Evolutionary conservation across 1,140 invertebrate genomes (phyloP).

Genomic region (Drosophila mayri): DNA sequence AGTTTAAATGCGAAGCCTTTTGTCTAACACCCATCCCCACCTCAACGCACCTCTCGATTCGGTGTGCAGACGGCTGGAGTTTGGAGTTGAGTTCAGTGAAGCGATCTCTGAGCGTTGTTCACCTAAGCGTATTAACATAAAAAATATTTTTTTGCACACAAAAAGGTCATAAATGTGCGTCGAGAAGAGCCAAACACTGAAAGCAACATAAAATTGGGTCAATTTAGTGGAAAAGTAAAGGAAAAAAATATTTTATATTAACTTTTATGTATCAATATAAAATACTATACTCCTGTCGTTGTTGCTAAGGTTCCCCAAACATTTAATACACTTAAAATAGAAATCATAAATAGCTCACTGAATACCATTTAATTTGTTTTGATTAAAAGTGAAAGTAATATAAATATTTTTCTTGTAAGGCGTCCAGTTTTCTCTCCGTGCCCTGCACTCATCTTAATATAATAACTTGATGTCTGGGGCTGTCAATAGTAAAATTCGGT

Average conservation of each 20-base stretch:
- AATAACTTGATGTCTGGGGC: conserved; percentile 10
- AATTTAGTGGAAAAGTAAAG: not conserved
- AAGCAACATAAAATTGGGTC: not conserved
- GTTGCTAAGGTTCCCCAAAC: not conserved
- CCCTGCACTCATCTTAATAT: not conserved
- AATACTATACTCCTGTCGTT: not conserved
- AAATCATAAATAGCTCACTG: not conserved
- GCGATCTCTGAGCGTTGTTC: conserved; percentile 27
- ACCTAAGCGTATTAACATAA: conserved; percentile 53
- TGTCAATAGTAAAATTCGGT: conserved; percentile 9
- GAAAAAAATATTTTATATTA: not conserved
- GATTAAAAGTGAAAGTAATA: not conserved
- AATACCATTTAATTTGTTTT: not conserved
- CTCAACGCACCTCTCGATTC: conserved; percentile 11
- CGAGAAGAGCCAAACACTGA: not conserved
- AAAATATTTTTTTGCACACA: conserved; percentile 32
- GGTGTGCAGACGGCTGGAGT: conserved; percentile 31
- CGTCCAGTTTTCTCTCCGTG: not conserved
- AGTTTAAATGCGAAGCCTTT: conserved; percentile 69
- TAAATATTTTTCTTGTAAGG: too few relatives aligned
- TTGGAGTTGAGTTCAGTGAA: conserved; percentile 42
- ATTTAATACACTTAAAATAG: too few relatives aligned
- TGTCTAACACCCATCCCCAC: conserved; percentile 19
- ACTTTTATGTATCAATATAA: not conserved
- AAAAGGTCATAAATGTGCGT: conserved; percentile 34